Evolutionary conservation across 2,113 vertebrate genomes (phyloP), one percentile per base, ranked within the genome.

Genomic region (Embiotoca jacksoni): DNA sequence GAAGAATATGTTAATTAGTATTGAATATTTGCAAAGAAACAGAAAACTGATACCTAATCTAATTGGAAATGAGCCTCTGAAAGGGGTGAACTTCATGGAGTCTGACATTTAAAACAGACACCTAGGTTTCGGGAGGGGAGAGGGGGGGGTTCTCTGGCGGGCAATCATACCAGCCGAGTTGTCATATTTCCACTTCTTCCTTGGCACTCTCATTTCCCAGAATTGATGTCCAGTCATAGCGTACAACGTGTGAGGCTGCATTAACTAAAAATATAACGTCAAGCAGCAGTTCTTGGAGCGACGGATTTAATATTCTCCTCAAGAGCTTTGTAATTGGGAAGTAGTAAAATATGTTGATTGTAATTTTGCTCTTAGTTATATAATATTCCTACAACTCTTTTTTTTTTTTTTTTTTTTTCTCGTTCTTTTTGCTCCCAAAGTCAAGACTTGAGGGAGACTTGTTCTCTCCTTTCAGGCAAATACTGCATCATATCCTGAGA

Each of bases 401-500:
- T 23, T 23, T 23, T 23, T 1, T 23, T 1, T 44, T 2, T 36
- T 50, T 33, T 52, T 41, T 49, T 37, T 0, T 0, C 0, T 13
- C 1, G 30, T 10, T 32, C 44, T 33, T 70, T 30, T 41, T 30
- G 33, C 5, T 67, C 23, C 49, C 56, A 11, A 13, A 72, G 78
- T 78, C 6, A n/a, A 72, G 58, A 79, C 78, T 74, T 3, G 11
- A 49, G 82, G 66, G 55, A 23, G 3, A 9, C 23, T 75, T 78
- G 53, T 53, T 78, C 64, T 75, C 33, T 80, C 58, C 79, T 58
- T 71, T 67, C 32, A 64, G 68, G 50, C 59, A 89, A 81, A 82
- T 80, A 77, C 74, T 62, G 30, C 80, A 78, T 89, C 79, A 89
- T 74, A 84, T 91, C 86, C 76, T 84, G 70, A 84, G 70, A 88